Percentiles rank a stretch among this genome's conserved stretches.
Conservation (phyloP, 1,140 invertebrate genomes). For the Gonioctena quinquepunctata region DNA sequence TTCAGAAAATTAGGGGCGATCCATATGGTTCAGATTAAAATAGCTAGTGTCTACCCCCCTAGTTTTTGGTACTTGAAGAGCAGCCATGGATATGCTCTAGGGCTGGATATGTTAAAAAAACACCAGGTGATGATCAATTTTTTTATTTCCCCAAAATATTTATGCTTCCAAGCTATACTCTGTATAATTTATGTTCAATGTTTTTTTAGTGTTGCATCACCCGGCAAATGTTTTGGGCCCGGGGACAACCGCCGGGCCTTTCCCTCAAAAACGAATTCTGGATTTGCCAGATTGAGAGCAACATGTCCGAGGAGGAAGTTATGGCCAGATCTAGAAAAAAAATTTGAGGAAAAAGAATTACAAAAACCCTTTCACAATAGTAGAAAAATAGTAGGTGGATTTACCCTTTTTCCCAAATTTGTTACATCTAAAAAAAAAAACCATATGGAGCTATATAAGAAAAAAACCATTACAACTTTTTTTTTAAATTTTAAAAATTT, state of each 20-base stretch:
- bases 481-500: too few relatives aligned
- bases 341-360: conserved; percentile 67
- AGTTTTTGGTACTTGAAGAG: conserved; percentile 98
- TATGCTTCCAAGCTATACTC: too few relatives aligned
- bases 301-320: conserved; percentile 49
- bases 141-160: too few relatives aligned
- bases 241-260: conserved; percentile 90
- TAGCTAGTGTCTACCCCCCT: conserved; percentile 89
- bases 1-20: conserved; percentile 95
- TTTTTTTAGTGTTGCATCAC: conserved; percentile 85
- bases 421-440: too few relatives aligned
- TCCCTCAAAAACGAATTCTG: conserved; percentile 87
- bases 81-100: conserved; percentile 99
- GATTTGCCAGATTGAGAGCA: conserved; percentile 51
- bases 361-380: conserved; percentile 66
- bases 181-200: neutral
- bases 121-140: conserved; percentile 98
- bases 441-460: too few relatives aligned
- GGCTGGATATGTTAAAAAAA: conserved; percentile 95
- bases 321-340: conserved; percentile 58
- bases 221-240: conserved; percentile 83
- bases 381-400: too few relatives aligned
- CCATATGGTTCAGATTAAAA: conserved; percentile 96
- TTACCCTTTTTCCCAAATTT: too few relatives aligned
- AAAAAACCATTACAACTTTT: too few relatives aligned